Evolutionary conservation across 2,888 invertebrate genomes (phyloP), one percentile per base, ranked within the genome.

Genomic region (Lepeophtheirus nordmannii): DNA sequence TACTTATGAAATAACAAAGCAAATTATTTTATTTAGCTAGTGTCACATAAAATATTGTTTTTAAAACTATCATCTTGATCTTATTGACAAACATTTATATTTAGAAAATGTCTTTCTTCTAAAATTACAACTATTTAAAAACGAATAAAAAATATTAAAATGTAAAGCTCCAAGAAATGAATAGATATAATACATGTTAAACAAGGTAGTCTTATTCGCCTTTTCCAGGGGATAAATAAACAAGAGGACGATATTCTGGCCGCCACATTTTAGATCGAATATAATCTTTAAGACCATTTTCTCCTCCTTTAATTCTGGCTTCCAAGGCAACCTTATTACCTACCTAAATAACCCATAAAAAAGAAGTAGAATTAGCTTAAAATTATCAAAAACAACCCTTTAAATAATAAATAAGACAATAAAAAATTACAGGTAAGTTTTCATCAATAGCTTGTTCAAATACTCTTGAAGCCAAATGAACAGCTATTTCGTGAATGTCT

Each of bases 181-280:
- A 30, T 30, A 5, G 30, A 7, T 30, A 30, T 30, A 5, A 30
- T 30, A n/a, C n/a, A 30, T 30, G 7, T 30, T 30, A 30, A 5
- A 30, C 22, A 22, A 23, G 14, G 1, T 58, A 23, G 3, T 30
- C 7, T 65, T 58, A 65, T 58, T 65, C 65, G 17, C 65, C 65
- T 22, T 65, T 65, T n/a, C 65, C 65, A 38, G 65, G 65, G n/a
- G 65, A 58, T 8, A 65, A 39, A 38, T 65, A 65, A 20, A 65
- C 65, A 10, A 65, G 65, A 20, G 65, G 65, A 11, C 65, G n/a
- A 39, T 65, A 65, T n/a, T 65, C 65, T 37, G 65, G 65, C 23
- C 39, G 20, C 65, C 65, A 65, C 65, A 65, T 65, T 39, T 65
- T 65, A 38, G 65, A 65, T 37, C 58, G 20, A 58, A 65, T 65